These are phyloP conservation scores for Pheosia tremula DNA, from an alignment of 2,888 invertebrate genomes.

Conservation along the genomic window DNA sequence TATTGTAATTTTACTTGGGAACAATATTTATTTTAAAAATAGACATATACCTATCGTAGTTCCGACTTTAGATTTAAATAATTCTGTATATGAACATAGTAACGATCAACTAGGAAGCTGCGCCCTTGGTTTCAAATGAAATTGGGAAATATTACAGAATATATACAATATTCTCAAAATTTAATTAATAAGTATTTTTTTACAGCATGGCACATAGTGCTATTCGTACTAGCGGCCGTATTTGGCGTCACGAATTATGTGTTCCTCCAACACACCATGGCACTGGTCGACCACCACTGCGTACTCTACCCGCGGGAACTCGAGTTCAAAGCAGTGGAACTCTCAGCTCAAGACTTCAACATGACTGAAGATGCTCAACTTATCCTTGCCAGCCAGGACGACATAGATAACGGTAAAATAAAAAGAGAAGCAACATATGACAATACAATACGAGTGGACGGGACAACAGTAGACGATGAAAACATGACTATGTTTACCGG, in stretches of 20 bases:
- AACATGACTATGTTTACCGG: slow-evolving; percentile 48
- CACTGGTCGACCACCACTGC: slow-evolving; percentile 64
- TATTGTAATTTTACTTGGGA: no score
- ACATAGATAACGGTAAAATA: slow-evolving; percentile 28
- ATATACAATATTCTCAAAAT: no score
- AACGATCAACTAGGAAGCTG: no score
- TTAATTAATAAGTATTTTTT: slow-evolving; percentile 28
- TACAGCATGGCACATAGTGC: slow-evolving; percentile 71
- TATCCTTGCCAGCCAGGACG: slow-evolving; percentile 25
- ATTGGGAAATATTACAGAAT: no score
- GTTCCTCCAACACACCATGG: slow-evolving; percentile 68
- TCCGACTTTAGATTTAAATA: no score
- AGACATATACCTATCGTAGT: no score
- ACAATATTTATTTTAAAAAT: no score
- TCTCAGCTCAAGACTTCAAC: slow-evolving; percentile 27
- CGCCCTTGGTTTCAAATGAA: no score
- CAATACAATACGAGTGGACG: slow-evolving; percentile 25
- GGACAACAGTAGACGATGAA: slow-evolving; percentile 28
- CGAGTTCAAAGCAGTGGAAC: slow-evolving; percentile 56
- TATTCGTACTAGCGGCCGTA: slow-evolving; percentile 63
- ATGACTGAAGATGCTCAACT: slow-evolving; percentile 45
- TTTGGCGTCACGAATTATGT: slow-evolving; percentile 71
- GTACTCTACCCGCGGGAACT: slow-evolving; percentile 62
- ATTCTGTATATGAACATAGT: no score
- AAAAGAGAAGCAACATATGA: slow-evolving; percentile 45